Evolutionary conservation across 2,113 vertebrate genomes (phyloP), one percentile per base, ranked within the genome.

Genomic region (Talpa occidentalis): DNA sequence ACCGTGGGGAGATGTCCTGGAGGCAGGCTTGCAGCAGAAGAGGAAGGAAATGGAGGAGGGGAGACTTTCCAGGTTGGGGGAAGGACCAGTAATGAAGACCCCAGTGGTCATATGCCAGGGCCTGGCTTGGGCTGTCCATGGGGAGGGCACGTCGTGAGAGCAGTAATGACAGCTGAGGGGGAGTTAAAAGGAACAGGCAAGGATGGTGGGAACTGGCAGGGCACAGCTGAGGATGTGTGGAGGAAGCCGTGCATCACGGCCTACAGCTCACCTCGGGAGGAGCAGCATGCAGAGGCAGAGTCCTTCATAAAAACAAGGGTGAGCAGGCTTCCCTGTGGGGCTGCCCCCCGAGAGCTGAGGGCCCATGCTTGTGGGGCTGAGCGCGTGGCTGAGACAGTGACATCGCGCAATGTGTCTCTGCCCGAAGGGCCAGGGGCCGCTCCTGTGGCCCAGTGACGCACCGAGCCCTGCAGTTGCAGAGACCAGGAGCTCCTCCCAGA

Each of bases 401-500:
- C 47, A 80, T 0, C 32, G 6, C 15, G n/a, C 19, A 15, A 49
- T 83, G 30, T 72, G 22, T 88, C 28, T 74, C 28, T 74, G 67
- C 72, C 91, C 42, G 40, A 42, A 84, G 90, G 93, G 89, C 30
- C 67, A 69, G 72, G 42, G 47, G 54, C 60, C 3, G 44, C 21
- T 35, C 26, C 30, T 30, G 30, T 56, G 77, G 77, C 73, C 95
- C 95, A 95, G 80, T 82, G 93, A 78, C 77, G 67, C 88, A 82
- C 80, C 93, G 84, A 94, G 76, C 93, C n/a, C n/a, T 37, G 72
- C 17, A 52, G 42, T 40, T 28, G 37, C 56, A 22, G 73, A 19
- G 44, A 64, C n/a, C 44, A 35, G 28, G 70, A 17, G n/a, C 19
- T 26, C 22, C 87, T n/a, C 59, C 35, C 28, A 74, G 69, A 96